Evolutionary conservation across 2,888 invertebrate species (phyloP).

Genomic region (Chymomyza amoena): DNA sequence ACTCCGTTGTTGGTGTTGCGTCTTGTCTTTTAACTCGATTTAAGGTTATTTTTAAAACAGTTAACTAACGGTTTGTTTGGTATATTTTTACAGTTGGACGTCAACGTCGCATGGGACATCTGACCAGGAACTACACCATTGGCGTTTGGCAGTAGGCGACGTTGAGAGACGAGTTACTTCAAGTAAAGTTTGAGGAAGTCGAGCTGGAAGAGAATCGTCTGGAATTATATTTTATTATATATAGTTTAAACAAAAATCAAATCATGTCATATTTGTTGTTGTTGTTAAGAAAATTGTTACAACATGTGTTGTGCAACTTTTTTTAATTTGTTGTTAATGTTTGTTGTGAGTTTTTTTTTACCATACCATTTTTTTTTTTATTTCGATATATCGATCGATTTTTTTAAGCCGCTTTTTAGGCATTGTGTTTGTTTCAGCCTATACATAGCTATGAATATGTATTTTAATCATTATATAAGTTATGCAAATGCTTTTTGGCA

Average conservation of each 20-base stretch:
- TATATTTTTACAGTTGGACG: slow-evolving; percentile 79
- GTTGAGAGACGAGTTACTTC: slow-evolving; percentile 13
- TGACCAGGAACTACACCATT: slow-evolving; percentile 90
- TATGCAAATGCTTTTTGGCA: slow-evolving; percentile 59
- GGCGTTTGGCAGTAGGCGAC: slow-evolving; percentile 79
- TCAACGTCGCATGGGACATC: slow-evolving; percentile 88
- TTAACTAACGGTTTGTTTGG: slow-evolving; percentile 26
- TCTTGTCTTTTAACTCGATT: slow-evolving; percentile 32
- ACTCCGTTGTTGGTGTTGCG: slow-evolving; percentile 47
- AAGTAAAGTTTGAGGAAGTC: background rate
- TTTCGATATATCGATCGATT: background rate
- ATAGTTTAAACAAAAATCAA: slow-evolving; percentile 10
- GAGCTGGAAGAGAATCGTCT: background rate
- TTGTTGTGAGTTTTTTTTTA: slow-evolving; percentile 50
- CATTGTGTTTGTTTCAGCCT: slow-evolving; percentile 47
- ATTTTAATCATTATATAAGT: slow-evolving; percentile 52
- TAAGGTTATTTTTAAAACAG: background rate
- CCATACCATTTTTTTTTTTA: background rate
- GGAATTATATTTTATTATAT: background rate
- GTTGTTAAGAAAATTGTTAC: slow-evolving; percentile 30
- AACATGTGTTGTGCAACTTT: slow-evolving; percentile 21
- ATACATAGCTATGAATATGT: slow-evolving; percentile 4
- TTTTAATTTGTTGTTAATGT: slow-evolving; percentile 42
- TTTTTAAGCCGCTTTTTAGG: slow-evolving; percentile 23
- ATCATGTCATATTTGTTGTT: slow-evolving; percentile 36